These are phyloP conservation scores for Planococcus citri DNA, from an alignment of 1,140 invertebrate genomes.

Conservation along the genomic window DNA sequence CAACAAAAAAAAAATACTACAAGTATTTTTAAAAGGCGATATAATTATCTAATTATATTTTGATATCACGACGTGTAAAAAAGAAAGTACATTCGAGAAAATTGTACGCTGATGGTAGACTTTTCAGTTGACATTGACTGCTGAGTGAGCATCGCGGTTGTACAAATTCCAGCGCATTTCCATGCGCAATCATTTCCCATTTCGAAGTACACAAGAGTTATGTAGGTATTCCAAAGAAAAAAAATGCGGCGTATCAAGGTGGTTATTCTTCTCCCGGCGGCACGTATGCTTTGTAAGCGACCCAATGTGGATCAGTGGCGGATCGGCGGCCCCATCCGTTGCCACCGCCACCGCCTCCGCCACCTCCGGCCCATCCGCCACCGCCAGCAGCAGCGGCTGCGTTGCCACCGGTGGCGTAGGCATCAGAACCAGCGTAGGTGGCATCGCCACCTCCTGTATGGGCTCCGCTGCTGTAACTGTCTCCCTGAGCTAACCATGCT, in stretches of 20 bases:
- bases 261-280: constrained; percentile 12
- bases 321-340: constrained; percentile 20
- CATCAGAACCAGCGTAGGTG: constrained; percentile 22
- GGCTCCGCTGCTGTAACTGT: constrained; percentile 23
- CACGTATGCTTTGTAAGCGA: constrained; percentile 22
- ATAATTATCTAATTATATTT: constrained; percentile 4
- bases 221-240: too few species aligned
- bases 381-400: constrained; percentile 1
- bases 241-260: too few species aligned
- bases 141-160: too few species aligned
- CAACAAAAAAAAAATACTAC: too few species aligned
- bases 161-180: too few species aligned
- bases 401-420: background rate
- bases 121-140: too few species aligned
- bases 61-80: background rate
- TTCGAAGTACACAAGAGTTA: too few species aligned
- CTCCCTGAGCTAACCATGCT: constrained; percentile 11
- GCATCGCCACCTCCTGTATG: constrained; percentile 22
- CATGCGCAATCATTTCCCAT: too few species aligned
- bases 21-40: background rate
- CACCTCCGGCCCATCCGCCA: background rate
- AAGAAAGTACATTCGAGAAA: too few species aligned
- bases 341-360: constrained; percentile 20
- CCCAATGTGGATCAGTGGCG: constrained; percentile 22
- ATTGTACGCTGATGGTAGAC: too few species aligned